Conservation (phyloP, 2,113 vertebrate genomes). For the Grus americana region DNA sequence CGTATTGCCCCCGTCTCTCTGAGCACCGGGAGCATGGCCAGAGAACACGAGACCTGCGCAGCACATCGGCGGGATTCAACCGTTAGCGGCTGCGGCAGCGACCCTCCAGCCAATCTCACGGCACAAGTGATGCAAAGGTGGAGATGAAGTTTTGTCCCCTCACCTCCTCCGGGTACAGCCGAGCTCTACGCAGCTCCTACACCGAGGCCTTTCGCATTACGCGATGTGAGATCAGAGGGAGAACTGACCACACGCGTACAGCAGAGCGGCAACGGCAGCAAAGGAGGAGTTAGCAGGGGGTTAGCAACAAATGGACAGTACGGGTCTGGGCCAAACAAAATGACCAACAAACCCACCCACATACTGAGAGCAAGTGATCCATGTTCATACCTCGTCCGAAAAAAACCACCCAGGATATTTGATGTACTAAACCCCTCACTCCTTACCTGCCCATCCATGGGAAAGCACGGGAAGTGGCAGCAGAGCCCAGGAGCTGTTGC, state of each 20-base stretch:
- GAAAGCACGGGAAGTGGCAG: neutral
- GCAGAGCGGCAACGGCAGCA: neutral
- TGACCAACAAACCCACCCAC: rapidly evolving
- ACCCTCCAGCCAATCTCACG: neutral
- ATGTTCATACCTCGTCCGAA: neutral
- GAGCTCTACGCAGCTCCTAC: neutral
- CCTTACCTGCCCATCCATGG: neutral
- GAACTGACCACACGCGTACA: neutral
- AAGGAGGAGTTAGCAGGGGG: neutral
- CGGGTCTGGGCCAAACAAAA: neutral
- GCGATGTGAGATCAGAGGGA: neutral
- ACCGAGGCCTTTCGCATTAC: neutral
- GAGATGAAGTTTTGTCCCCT: neutral
- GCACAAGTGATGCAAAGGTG: neutral
- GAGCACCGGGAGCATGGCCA: neutral
- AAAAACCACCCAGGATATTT: neutral
- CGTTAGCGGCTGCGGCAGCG: rapidly evolving
- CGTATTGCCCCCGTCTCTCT: neutral
- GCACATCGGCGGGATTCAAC: neutral
- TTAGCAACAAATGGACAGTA: neutral
- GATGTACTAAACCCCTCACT: neutral
- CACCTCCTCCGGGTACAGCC: neutral
- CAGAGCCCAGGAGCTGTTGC: neutral
- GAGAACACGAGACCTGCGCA: neutral
- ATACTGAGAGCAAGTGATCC: neutral